A percentile compares a stretch with the other conserved stretches of the same genome.
Evolutionary conservation across 2,888 invertebrate species (phyloP).

Genomic region (Chymomyza procnemis): DNA sequence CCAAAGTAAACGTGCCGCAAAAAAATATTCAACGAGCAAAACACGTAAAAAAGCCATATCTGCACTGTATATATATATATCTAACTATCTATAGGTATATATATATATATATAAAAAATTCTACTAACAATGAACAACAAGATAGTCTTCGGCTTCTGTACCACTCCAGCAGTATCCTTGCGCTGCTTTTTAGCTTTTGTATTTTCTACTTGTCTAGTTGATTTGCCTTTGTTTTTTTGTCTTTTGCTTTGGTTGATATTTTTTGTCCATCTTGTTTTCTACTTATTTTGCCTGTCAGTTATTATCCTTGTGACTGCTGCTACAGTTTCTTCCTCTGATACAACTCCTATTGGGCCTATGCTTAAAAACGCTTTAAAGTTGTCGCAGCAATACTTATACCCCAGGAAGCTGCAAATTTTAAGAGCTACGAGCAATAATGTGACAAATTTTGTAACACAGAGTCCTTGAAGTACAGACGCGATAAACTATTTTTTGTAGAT

Average conservation of each 20-base stretch:
- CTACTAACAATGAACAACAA: neutral
- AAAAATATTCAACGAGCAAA: neutral
- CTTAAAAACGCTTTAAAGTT: neutral
- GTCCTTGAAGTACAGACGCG: no score
- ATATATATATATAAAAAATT: neutral
- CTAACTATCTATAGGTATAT: neutral
- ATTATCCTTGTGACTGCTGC: constrained; percentile 14
- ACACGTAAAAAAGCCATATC: neutral
- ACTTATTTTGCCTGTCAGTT: constrained; percentile 20
- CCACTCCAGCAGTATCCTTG: neutral
- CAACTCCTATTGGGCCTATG: neutral
- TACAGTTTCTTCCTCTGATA: neutral
- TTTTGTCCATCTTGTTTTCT: constrained; percentile 16
- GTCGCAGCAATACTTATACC: no score
- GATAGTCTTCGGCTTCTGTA: neutral
- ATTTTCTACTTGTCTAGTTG: neutral
- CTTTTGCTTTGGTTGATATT: constrained; percentile 6
- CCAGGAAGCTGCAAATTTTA: no score
- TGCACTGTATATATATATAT: no score
- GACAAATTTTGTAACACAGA: no score
- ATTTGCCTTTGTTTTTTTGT: neutral
- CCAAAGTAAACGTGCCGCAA: neutral
- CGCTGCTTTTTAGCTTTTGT: neutral
- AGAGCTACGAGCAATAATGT: neutral
- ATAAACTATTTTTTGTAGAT: no score